Base-by-base conservation (phyloP, 2,797 vertebrate genomes). In the Rhincodon typus region DNA sequence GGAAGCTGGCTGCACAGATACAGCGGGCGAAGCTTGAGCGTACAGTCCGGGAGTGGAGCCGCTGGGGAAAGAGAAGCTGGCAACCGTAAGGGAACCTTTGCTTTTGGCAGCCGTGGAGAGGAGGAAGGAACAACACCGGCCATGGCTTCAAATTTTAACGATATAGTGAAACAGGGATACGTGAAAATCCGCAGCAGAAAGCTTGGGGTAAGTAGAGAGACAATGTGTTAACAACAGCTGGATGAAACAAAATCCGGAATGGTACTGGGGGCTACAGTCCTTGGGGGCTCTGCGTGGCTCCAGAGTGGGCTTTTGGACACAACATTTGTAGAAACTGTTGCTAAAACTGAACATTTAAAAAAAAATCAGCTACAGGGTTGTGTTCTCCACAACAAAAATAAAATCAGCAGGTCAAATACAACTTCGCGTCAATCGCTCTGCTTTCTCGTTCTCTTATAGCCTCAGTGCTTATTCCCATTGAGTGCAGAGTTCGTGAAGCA, bases 101-200 rank as follows among this genome's bases (percentile, higher is more conserved):
- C 17, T 38, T 72, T 72, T 82, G 17, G 42, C 82, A 46, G 53
- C 38, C 10, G 72, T 10, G 13, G 0, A 38, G 88, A 77, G 23
- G 72, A 95, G 94, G 27, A 70, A 15, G 72, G 38, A 84, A 66
- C 17, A 67, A 25, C 96, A 96, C 96, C 97, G 96, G 97, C 97
- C 97, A 99, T 99, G 99, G 99, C 99, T 98, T 99, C 99, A 97
- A 99, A 99, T 98, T 99, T 99, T 98, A 99, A 99, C 97, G 99
- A 99, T 97, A 99, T 99, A 97, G 99, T 99, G 97, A 99, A 99
- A 97, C 99, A 99, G 97, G 99, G 99, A 97, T 99, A 99, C 97
- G 99, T 99, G 98, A 98, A 98, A 97, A 98, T 99, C 97, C 98
- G 99, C 97, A 99, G 99, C 98, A 99, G 99, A 98, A 99, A 99